Conservation (phyloP, 1,140 invertebrate genomes). For the Cyclargus thomasi region DNA sequence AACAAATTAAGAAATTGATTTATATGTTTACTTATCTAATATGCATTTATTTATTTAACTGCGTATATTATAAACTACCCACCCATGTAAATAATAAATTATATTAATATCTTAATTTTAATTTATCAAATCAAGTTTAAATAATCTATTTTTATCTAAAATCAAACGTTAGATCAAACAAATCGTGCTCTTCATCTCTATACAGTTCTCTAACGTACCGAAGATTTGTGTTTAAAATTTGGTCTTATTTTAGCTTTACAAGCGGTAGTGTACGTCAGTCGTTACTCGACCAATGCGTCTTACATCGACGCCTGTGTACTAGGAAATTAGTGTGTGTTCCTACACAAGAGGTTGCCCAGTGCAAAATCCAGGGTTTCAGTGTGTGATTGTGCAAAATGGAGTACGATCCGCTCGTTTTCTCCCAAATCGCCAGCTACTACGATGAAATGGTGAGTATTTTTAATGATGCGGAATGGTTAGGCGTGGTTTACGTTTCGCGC, state of each 20-base stretch:
- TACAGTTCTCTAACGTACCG: constrained; percentile 36
- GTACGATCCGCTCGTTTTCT: constrained; percentile 68
- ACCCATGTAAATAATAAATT: no score
- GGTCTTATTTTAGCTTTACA: constrained; percentile 75
- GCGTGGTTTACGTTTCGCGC: not conserved
- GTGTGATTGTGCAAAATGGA: constrained; percentile 51
- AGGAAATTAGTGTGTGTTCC: constrained; percentile 29
- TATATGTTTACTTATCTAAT: no score
- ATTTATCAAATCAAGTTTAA: no score
- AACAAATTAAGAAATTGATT: no score
- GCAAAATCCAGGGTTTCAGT: constrained; percentile 20
- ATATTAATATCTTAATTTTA: no score
- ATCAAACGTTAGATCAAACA: not conserved
- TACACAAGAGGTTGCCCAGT: constrained; percentile 10
- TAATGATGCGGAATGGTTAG: not conserved
- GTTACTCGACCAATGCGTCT: constrained; percentile 68
- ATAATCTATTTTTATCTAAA: no score
- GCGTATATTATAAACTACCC: no score
- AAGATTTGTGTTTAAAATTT: constrained; percentile 75
- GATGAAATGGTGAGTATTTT: constrained; percentile 58
- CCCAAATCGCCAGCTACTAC: constrained; percentile 67
- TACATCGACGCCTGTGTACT: constrained; percentile 54
- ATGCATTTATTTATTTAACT: no score
- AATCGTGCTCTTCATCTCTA: constrained; percentile 4
- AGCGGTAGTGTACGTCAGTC: constrained; percentile 65